A percentile compares a stretch with the other conserved stretches of the same genome.
Evolutionary conservation across 2,113 vertebrate genomes (phyloP).

Genomic region (Peromyscus leucopus): DNA sequence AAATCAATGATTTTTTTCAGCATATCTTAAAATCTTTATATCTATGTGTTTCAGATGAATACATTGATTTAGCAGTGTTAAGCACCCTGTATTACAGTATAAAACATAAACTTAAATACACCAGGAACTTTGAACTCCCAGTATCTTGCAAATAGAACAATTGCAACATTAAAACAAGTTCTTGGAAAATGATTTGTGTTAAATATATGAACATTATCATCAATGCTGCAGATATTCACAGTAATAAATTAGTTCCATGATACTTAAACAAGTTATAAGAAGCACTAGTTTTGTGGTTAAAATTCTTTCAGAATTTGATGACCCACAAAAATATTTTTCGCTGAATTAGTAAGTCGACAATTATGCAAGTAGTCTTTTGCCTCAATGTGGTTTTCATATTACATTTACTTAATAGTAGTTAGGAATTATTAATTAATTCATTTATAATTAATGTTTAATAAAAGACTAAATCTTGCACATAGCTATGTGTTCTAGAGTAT

Average conservation of each 20-base stretch:
- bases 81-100: conserved; percentile 19
- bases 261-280: neutral
- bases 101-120: conserved; percentile 36
- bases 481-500: neutral
- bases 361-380: neutral
- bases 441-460: neutral
- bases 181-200: conserved; percentile 28
- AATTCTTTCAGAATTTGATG: neutral
- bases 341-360: neutral
- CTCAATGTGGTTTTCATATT: neutral
- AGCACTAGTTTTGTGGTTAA: too few species aligned
- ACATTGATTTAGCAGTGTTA: neutral
- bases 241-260: neutral
- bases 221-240: neutral
- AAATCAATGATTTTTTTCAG: neutral
- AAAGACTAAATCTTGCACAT: neutral
- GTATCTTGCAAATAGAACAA: neutral
- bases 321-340: neutral
- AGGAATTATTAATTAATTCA: neutral
- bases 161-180: neutral
- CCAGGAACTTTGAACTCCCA: conserved; percentile 44
- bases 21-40: neutral
- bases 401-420: neutral
- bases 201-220: too few species aligned
- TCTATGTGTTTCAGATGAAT: conserved; percentile 7